These are phyloP conservation scores for Lepus timidus DNA, from an alignment of 2,113 vertebrate genomes.

Conservation along the genomic window DNA sequence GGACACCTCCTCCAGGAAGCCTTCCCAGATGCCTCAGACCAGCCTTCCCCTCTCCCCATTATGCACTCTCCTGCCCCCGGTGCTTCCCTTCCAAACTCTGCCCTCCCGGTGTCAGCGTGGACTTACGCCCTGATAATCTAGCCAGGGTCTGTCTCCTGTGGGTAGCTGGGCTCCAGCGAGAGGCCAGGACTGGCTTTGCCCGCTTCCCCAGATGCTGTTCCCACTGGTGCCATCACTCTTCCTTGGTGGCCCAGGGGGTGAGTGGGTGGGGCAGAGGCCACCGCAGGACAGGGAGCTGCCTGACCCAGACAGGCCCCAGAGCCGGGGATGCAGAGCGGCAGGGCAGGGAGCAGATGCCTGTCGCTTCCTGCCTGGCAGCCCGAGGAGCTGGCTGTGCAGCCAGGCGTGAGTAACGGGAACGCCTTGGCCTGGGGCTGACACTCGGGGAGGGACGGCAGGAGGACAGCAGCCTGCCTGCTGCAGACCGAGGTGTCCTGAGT, in stretches of 20 bases:
- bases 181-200: neutral
- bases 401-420: neutral
- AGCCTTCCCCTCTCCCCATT: neutral
- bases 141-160: neutral
- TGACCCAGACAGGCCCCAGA: neutral
- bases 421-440: neutral
- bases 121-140: neutral
- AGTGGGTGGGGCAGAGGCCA: neutral
- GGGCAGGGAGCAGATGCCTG: neutral
- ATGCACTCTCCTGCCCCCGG: neutral
- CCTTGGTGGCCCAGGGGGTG: neutral
- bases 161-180: neutral
- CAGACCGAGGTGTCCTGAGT: fast-evolving
- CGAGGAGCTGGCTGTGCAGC: neutral
- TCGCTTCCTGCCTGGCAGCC: neutral
- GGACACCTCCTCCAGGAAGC: too few species aligned
- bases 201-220: neutral
- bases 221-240: neutral
- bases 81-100: neutral
- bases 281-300: neutral
- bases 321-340: neutral
- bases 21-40: neutral
- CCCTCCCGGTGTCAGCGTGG: neutral
- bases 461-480: neutral
- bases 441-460: neutral